Conservation (phyloP, 2,113 vertebrate genomes). For the Bettongia penicillata region DNA sequence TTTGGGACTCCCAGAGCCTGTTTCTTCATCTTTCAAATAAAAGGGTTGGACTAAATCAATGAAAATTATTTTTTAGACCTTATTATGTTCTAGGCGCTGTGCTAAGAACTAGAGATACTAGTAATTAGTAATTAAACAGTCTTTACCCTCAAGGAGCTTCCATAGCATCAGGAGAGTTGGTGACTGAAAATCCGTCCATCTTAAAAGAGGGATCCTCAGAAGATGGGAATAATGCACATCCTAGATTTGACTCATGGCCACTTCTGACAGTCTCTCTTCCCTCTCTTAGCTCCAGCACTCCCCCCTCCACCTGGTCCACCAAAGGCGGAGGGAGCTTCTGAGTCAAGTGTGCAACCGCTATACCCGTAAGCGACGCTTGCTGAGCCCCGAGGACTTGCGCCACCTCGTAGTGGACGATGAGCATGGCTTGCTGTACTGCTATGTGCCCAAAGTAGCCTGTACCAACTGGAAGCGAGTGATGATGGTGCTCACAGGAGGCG, state of each 20-base stretch:
- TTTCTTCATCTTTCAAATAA: not conserved
- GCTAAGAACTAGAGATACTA: not conserved
- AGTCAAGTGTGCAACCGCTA: slow-evolving; percentile 88
- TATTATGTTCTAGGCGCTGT: not conserved
- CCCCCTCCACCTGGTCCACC: slow-evolving; percentile 85
- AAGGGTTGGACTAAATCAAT: not conserved
- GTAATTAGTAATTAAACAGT: not conserved
- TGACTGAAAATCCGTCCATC: not conserved
- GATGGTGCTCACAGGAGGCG: slow-evolving; percentile 91
- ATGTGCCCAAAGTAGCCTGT: slow-evolving; percentile 96
- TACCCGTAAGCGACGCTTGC: slow-evolving; percentile 88
- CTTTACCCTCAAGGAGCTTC: not conserved
- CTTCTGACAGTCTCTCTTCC: slow-evolving; percentile 4
- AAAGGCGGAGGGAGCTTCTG: slow-evolving; percentile 88
- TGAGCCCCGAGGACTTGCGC: slow-evolving; percentile 90
- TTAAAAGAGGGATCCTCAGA: not conserved
- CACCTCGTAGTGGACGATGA: slow-evolving; percentile 94
- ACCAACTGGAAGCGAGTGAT: slow-evolving; percentile 97
- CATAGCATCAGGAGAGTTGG: rapidly evolving
- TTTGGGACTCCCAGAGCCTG: not conserved
- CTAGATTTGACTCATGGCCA: not conserved
- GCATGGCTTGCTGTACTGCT: slow-evolving; percentile 93
- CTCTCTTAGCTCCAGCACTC: slow-evolving; percentile 81
- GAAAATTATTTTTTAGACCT: not conserved
- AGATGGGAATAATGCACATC: no score